phyloP scores from a whole-genome alignment of 1,140 invertebrate genomes.

The Drosophila auraria region DNA sequence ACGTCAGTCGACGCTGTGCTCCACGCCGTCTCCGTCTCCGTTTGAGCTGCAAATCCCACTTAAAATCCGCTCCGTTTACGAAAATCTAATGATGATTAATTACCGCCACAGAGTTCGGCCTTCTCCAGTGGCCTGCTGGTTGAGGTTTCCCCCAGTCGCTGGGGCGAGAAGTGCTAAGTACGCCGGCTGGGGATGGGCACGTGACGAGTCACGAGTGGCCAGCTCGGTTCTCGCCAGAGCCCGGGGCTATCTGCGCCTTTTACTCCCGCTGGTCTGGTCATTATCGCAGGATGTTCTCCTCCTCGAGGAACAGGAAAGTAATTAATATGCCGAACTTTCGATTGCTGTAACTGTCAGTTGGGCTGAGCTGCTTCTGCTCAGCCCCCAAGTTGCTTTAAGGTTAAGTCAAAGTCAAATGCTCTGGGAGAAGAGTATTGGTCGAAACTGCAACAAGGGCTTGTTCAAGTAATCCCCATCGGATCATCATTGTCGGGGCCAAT shows the following conservation, averaged over 20 bases:
- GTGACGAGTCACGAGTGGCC: conserved; percentile 23
- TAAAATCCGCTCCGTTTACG: conserved; percentile 82
- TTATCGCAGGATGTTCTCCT: conserved; percentile 41
- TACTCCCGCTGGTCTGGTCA: conserved; percentile 49
- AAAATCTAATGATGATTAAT: conserved; percentile 85
- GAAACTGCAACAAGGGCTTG: conserved; percentile 3
- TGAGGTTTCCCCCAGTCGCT: conserved; percentile 54
- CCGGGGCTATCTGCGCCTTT: conserved; percentile 34
- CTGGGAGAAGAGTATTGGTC: background rate
- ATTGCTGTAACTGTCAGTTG: conserved; percentile 40
- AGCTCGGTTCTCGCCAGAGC: conserved; percentile 8
- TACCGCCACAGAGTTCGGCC: conserved; percentile 54
- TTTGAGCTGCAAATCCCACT: conserved; percentile 81
- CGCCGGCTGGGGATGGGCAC: conserved; percentile 30
- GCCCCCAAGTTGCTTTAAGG: conserved; percentile 39
- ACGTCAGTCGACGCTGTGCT: conserved; percentile 4
- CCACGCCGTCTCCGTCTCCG: conserved; percentile 38
- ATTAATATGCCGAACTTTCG: conserved; percentile 54
- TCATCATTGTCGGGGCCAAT: conserved; percentile 30
- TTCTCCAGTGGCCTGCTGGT: conserved; percentile 47
- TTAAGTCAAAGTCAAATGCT: conserved; percentile 62
- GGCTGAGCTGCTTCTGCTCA: background rate
- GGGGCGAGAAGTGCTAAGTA: conserved; percentile 71
- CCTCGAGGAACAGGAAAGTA: conserved; percentile 39
- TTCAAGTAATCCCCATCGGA: background rate